phyloP scores from a whole-genome alignment of 2,113 vertebrate species.

The Myrmophylax atrothorax region DNA sequence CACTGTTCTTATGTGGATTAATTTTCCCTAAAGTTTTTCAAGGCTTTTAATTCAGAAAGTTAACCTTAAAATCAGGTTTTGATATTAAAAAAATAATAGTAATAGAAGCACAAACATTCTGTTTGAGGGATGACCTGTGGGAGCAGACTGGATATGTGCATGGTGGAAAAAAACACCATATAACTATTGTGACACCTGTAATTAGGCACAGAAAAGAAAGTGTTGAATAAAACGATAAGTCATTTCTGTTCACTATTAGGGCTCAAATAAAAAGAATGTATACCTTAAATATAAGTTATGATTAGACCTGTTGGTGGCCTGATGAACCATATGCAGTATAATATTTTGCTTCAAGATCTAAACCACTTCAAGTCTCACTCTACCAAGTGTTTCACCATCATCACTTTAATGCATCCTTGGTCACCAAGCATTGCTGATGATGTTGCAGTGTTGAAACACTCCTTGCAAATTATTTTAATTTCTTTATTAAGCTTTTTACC shows the following conservation, averaged over 20 bases:
- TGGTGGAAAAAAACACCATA: background rate
- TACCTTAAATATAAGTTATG: background rate
- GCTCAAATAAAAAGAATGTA: background rate
- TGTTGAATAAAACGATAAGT: background rate
- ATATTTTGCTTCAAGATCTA: background rate
- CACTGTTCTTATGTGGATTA: background rate
- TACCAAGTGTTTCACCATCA: background rate
- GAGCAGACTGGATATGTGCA: background rate
- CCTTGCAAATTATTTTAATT: background rate
- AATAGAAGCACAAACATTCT: background rate
- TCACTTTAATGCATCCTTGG: background rate
- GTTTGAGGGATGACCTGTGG: background rate
- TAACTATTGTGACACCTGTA: background rate
- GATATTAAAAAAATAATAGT: background rate
- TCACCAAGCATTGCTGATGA: background rate
- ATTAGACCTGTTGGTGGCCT: background rate
- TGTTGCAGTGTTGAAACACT: background rate
- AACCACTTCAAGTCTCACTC: background rate
- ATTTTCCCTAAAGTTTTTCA: background rate
- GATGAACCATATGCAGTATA: background rate
- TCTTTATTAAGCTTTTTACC: background rate
- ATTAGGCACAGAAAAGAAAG: background rate
- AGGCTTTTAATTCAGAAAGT: background rate
- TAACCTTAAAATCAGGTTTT: background rate
- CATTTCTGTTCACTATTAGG: accelerated